Evolutionary conservation across 1,140 invertebrate species (phyloP).

Genomic region (Caenorhabditis latens): DNA sequence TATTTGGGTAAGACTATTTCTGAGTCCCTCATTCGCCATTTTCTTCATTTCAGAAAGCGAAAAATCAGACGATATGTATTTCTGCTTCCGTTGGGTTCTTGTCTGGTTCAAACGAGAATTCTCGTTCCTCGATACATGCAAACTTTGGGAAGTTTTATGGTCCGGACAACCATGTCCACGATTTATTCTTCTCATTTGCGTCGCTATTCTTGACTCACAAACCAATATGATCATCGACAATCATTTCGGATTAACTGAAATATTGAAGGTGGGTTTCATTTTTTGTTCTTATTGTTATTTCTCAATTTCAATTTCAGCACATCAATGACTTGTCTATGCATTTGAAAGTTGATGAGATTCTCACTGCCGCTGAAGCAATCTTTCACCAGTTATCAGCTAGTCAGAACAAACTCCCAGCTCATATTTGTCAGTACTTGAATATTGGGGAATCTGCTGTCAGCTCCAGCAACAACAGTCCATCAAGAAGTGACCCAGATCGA

Average conservation of each 20-base stretch:
- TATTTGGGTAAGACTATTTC: slow-evolving; percentile 82
- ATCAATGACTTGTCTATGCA: slow-evolving; percentile 90
- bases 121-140: slow-evolving; percentile 80
- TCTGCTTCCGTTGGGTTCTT: slow-evolving; percentile 90
- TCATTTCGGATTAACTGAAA: slow-evolving; percentile 93
- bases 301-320: slow-evolving; percentile 82
- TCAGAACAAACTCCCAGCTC: slow-evolving; percentile 75
- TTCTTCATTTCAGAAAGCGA: slow-evolving; percentile 82
- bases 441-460: slow-evolving; percentile 44
- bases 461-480: slow-evolving; percentile 32
- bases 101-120: slow-evolving; percentile 83
- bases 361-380: slow-evolving; percentile 90
- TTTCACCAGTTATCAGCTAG: slow-evolving; percentile 79
- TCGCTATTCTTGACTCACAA: slow-evolving; percentile 90
- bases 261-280: slow-evolving; percentile 85
- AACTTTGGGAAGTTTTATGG: slow-evolving; percentile 80
- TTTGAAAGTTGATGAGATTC: slow-evolving; percentile 85
- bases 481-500: not conserved
- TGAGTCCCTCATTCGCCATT: not conserved
- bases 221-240: slow-evolving; percentile 88
- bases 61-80: slow-evolving; percentile 97
- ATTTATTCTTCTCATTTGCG: slow-evolving; percentile 91
- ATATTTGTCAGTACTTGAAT: slow-evolving; percentile 69
- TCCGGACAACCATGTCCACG: slow-evolving; percentile 87
- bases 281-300: slow-evolving; percentile 55